Evolutionary conservation across 2,113 vertebrate species (phyloP), one percentile per base, ranked within the genome.

Genomic region (Lampris megalopsis): DNA sequence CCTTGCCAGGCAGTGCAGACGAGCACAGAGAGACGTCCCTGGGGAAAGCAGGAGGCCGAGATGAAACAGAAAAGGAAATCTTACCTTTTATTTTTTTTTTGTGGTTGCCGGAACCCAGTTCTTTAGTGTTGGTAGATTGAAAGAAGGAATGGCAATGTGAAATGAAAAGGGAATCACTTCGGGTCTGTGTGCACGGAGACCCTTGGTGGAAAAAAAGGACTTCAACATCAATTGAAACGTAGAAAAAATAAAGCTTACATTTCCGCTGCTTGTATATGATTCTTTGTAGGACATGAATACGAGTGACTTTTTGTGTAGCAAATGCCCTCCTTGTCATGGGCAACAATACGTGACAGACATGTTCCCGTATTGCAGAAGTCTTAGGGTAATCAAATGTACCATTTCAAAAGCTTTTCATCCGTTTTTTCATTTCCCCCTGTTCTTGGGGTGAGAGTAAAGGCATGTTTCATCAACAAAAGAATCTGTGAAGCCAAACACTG

Each of bases 51-150:
- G 84, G 90, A 87, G 83, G 75, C 77, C 50, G 62, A 92, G 91
- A 94, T 94, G 92, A 94, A 94, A 93, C 86, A 56, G 83, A 91
- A 91, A 93, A 78, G 37, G 37, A 91, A 89, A 91, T 89, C 83
- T 92, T 87, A 93, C 89, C 87, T 89, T 82, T 91, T 91, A 79
- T 59, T 40, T 40, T 38, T 48, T 52, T 54, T 48, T 68, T 89
- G 85, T 83, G 86, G 90, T 88, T 83, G 84, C 74, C 86, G 83
- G 84, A 90, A 91, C 85, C 78, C 70, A 40, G 64, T 89, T 86
- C 85, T 92, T 87, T 92, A 75, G 86, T 78, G 78, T 72, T 63
- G 61, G 74, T 81, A 90, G 91, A 93, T 94, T 94, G 92, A 91
- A 94, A 91, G 85, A 76, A 78, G 75, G 77, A 80, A 80, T 75